Percentiles rank a stretch among this genome's conserved stretches.
Evolutionary conservation across 1,140 invertebrate genomes (phyloP).

Genomic region (Helicoverpa armigera): DNA sequence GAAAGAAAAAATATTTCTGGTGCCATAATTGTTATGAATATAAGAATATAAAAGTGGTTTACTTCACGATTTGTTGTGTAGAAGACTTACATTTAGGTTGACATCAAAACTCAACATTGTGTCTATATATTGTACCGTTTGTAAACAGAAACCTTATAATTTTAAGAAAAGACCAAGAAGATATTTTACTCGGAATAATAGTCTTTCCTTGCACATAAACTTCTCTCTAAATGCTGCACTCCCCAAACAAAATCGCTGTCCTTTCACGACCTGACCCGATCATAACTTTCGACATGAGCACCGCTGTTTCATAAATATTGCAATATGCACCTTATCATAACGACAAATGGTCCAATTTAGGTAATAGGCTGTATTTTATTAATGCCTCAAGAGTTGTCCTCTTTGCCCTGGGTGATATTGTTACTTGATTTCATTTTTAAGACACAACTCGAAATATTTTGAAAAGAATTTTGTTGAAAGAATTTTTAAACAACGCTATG

Average conservation of each 20-base stretch:
- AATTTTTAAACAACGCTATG: background rate
- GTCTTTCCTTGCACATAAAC: too few species aligned
- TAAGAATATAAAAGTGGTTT: too few species aligned
- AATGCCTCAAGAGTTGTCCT: constrained; percentile 3
- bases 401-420: constrained; percentile 14
- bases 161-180: too few species aligned
- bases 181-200: too few species aligned
- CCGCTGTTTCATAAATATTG: constrained; percentile 8
- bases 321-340: constrained; percentile 18
- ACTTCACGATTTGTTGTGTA: too few species aligned
- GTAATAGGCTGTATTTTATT: constrained; percentile 4
- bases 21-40: too few species aligned
- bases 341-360: constrained; percentile 5
- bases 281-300: constrained; percentile 9
- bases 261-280: constrained; percentile 2
- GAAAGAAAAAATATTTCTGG: too few species aligned
- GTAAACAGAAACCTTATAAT: too few species aligned
- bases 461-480: background rate
- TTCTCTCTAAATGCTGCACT: background rate
- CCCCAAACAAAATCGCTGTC: background rate
- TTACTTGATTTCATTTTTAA: background rate
- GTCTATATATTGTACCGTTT: too few species aligned
- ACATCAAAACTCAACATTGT: too few species aligned
- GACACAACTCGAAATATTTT: background rate
- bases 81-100: too few species aligned